Evolutionary conservation across 2,797 vertebrate genomes (phyloP), one percentile per base, ranked within the genome.

Genomic region (Takifugu ocellatus): DNA sequence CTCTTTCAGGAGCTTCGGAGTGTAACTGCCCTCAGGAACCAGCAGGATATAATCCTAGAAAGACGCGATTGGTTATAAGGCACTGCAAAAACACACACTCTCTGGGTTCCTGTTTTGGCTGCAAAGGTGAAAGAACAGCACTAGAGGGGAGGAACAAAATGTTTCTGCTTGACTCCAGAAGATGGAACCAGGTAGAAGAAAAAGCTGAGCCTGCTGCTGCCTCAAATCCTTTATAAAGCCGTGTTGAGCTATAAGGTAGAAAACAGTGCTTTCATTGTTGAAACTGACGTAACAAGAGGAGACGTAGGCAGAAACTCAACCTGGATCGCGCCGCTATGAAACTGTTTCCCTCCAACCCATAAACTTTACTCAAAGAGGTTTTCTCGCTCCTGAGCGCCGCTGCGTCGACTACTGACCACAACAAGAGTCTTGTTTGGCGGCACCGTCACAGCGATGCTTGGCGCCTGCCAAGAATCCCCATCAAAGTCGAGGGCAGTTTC

Each of bases 11-110:
- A 93, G 88, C 64, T 92, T 91, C 48, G 92, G 90, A 47, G 74
- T 88, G 60, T 97, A 96, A 77, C 58, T 86, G 39, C 89, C 91
- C 54, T 90, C 92, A 51, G 92, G 93, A 79, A 97, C 81, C 86
- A 92, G 75, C 81, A 98, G 72, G 74, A 97, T 59, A 46, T 91
- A 92, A 83, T 92, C 92, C 96, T 98, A 74, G 63, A 88, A 80
- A 85, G 70, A 79, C 68, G 83, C 54, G 49, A 74, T 29, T 63
- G 48, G 27, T 42, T 33, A n/a, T 39, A 39, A 39, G 11, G 14
- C 36, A 14, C 1, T 11, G 14, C 36, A 39, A 39, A 39, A 63
- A 67, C 46, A 64, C 24, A 69, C 11, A 52, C 26, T 14, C 17
- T 45, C 25, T 1, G 5, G 43, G 14, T 51, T 63, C 1, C 49